Percentiles rank a stretch among this genome's conserved stretches.
Conservation (phyloP, 2,888 invertebrate genomes). For the Thumatha senex region DNA sequence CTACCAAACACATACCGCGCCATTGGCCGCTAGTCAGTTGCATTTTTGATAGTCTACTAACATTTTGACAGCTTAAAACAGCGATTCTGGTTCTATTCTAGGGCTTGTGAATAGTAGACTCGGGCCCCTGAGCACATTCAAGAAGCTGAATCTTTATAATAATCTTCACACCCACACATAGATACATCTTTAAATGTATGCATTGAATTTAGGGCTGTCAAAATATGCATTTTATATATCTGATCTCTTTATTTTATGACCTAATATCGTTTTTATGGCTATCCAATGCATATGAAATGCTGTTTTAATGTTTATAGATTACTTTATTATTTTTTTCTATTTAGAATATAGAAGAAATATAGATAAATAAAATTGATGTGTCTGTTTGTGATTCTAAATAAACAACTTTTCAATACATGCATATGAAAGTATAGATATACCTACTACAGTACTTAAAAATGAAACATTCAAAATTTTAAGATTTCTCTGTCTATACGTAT, state of each 20-base stretch:
- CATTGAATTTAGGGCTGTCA: constrained; percentile 23
- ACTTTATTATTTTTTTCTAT: not conserved
- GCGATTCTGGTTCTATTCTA: too few species aligned
- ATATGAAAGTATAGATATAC: too few species aligned
- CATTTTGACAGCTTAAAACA: too few species aligned
- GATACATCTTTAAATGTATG: constrained; percentile 1
- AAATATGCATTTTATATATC: constrained; percentile 19
- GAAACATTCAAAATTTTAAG: too few species aligned
- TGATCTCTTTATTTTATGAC: constrained; percentile 16
- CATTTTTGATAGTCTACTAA: too few species aligned
- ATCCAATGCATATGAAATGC: not conserved
- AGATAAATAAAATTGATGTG: too few species aligned
- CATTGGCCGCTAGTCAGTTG: too few species aligned
- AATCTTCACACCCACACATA: constrained; percentile 23
- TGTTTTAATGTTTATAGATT: constrained; percentile 10
- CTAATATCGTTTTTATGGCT: constrained; percentile 1
- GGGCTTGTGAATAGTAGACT: too few species aligned
- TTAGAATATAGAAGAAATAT: not conserved
- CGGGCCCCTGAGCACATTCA: not conserved
- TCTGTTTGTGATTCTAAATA: too few species aligned
- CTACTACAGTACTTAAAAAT: too few species aligned
- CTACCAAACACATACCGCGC: not conserved
- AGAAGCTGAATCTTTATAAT: constrained; percentile 16
- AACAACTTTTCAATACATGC: too few species aligned
- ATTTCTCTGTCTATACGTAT: too few species aligned